phyloP scores from a whole-genome alignment of 2,113 vertebrate species.

The Mungos mungo region DNA sequence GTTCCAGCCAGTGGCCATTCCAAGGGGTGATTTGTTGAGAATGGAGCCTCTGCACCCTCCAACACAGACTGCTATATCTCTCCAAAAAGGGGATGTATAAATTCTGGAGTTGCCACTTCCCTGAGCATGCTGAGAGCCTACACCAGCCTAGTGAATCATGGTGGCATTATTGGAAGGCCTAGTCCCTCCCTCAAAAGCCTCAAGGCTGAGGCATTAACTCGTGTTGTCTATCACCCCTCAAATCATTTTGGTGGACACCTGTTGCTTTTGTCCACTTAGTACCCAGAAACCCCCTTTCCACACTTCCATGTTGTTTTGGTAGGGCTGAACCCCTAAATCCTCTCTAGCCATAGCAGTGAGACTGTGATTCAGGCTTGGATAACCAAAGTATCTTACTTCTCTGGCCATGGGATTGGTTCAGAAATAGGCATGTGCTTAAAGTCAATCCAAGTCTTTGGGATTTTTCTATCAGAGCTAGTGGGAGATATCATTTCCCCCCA shows the following conservation, averaged over 20 bases:
- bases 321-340: not conserved
- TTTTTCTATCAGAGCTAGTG: not conserved
- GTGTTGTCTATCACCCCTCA: not conserved
- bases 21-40: not conserved
- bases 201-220: not conserved
- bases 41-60: not conserved
- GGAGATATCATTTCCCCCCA: not conserved
- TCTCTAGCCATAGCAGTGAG: not conserved
- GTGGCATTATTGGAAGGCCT: not conserved
- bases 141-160: not conserved
- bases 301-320: not conserved
- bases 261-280: not conserved
- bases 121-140: not conserved
- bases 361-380: not conserved
- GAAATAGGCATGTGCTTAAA: not conserved
- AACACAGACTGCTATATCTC: not conserved
- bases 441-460: not conserved
- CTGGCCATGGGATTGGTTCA: not conserved
- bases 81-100: not conserved
- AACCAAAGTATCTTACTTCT: not conserved
- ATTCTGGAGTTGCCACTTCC: not conserved
- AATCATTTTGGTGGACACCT: not conserved
- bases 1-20: not conserved
- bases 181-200: not conserved
- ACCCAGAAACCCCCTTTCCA: not conserved